These are phyloP conservation scores for Cercopithecus hamlyni DNA, from an alignment of 2,797 vertebrate genomes.

Conservation along the genomic window DNA sequence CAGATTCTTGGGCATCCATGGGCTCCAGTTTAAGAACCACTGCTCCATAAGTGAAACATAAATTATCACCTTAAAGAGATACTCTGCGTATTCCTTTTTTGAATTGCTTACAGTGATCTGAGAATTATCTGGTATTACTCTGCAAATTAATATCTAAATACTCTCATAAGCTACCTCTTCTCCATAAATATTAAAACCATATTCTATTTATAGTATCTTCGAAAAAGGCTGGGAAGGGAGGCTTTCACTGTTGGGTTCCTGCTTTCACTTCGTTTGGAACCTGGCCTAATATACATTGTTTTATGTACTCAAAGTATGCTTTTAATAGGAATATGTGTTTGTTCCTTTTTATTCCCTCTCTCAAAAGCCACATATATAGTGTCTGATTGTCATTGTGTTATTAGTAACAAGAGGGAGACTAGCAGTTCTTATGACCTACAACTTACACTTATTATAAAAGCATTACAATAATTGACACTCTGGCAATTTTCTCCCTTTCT, in stretches of 20 bases:
- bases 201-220: not conserved
- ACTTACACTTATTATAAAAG: not conserved
- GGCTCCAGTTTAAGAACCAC: not conserved
- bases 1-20: not conserved
- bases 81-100: not conserved
- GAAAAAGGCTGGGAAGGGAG: not conserved
- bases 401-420: not conserved
- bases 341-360: not conserved
- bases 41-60: not conserved
- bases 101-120: not conserved
- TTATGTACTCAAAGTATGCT: not conserved
- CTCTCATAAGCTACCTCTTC: not conserved
- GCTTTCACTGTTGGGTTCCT: not conserved
- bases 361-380: not conserved
- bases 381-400: not conserved
- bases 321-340: not conserved
- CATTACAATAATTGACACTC: not conserved
- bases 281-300: not conserved
- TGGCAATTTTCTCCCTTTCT: not conserved
- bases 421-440: not conserved
- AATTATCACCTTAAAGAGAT: not conserved
- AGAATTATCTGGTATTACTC: not conserved
- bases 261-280: not conserved
- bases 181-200: not conserved
- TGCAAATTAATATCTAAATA: constrained; percentile 10